These are phyloP conservation scores for Andrena dorsata DNA, from an alignment of 2,888 invertebrate species.

Conservation along the genomic window DNA sequence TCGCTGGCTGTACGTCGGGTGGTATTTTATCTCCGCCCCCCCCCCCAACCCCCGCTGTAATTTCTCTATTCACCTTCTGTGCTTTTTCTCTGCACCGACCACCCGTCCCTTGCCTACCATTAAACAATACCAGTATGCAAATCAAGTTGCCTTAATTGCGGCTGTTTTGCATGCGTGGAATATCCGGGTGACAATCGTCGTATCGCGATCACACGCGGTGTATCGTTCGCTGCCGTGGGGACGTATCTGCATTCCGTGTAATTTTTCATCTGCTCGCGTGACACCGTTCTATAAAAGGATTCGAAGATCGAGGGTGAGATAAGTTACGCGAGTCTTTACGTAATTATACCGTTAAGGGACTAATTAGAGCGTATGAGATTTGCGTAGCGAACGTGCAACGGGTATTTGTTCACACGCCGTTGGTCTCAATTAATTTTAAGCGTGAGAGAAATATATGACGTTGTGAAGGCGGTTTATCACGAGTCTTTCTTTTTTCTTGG, in stretches of 20 bases:
- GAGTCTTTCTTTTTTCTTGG: not conserved
- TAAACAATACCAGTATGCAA: conserved; percentile 75
- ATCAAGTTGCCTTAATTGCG: conserved; percentile 73
- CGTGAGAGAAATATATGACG: not conserved
- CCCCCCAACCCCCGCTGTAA: conserved; percentile 3
- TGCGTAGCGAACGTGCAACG: not conserved
- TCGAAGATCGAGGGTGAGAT: conserved; percentile 20
- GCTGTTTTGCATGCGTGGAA: conserved; percentile 75
- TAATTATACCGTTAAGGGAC: conserved; percentile 29
- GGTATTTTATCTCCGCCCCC: conserved; percentile 33
- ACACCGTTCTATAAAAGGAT: conserved; percentile 12
- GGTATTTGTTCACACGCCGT: conserved; percentile 15
- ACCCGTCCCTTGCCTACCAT: conserved; percentile 28
- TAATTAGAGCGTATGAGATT: conserved; percentile 34
- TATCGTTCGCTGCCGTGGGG: conserved; percentile 54
- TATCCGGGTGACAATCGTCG: conserved; percentile 73
- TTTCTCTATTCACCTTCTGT: conserved; percentile 36
- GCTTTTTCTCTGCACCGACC: conserved; percentile 52
- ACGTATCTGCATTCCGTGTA: conserved; percentile 48
- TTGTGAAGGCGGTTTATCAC: not conserved
- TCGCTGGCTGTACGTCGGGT: conserved; percentile 1
- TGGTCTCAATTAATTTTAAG: conserved; percentile 37
- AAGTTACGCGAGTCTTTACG: conserved; percentile 33
- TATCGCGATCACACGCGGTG: conserved; percentile 60
- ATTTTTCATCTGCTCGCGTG: conserved; percentile 56